These are phyloP conservation scores for Cephalotes varians DNA, from an alignment of 2,888 invertebrate species.

Conservation along the genomic window DNA sequence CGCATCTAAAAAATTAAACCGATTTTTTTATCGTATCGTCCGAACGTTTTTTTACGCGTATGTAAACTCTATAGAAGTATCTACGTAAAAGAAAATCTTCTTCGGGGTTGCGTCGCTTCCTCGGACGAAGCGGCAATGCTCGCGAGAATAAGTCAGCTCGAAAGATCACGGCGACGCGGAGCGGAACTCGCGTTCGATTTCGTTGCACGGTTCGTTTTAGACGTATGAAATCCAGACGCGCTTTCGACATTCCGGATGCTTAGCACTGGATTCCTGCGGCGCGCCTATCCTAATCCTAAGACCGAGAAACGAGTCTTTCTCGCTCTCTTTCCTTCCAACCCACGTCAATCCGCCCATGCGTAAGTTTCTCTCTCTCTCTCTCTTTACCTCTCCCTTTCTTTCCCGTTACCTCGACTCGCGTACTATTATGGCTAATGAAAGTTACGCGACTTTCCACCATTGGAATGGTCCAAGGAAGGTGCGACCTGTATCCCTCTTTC, in stretches of 20 bases:
- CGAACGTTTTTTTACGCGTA: background rate
- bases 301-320: constrained; percentile 1
- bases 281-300: no score
- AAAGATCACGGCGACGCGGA: background rate
- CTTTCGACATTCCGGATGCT: constrained; percentile 29
- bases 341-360: background rate
- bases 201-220: constrained; percentile 3
- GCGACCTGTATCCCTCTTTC: constrained; percentile 3
- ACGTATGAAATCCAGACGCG: background rate
- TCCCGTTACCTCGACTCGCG: background rate
- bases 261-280: background rate
- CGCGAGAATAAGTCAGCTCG: background rate
- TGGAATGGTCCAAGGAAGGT: background rate
- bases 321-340: background rate
- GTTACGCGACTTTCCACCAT: background rate
- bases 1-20: background rate
- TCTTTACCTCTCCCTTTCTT: background rate
- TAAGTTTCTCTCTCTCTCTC: background rate
- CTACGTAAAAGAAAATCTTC: background rate
- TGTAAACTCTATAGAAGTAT: background rate
- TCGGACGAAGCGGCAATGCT: background rate
- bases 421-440: constrained; percentile 8
- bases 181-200: background rate
- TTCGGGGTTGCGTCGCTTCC: background rate
- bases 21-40: no score